These are phyloP conservation scores for Conistra vaccinii DNA, from an alignment of 2,888 invertebrate genomes.

Conservation along the genomic window DNA sequence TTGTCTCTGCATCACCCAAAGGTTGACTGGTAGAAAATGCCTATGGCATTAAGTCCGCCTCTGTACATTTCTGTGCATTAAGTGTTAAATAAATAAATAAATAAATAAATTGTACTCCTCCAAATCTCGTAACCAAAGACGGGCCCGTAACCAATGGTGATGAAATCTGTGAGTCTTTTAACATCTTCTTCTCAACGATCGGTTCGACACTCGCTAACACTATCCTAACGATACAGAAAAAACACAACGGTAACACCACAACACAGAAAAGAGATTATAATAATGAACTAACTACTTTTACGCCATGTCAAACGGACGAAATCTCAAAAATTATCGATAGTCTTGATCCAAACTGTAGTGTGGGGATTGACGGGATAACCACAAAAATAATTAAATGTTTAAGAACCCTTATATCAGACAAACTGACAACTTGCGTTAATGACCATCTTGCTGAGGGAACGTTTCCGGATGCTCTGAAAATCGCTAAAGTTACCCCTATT, in stretches of 20 bases:
- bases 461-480: slow-evolving; percentile 15
- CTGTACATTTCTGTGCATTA: no score
- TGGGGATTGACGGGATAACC: neutral
- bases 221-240: neutral
- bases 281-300: neutral
- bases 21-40: no score
- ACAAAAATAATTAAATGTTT: slow-evolving; percentile 23
- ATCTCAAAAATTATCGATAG: slow-evolving; percentile 7
- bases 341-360: slow-evolving; percentile 15
- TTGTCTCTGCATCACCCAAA: no score
- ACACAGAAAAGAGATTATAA: neutral
- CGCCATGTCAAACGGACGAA: slow-evolving; percentile 1
- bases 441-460: neutral
- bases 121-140: no score
- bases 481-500: slow-evolving; percentile 2
- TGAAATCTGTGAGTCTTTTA: no score
- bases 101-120: no score
- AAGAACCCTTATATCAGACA: neutral
- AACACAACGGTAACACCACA: neutral
- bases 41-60: no score
- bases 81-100: no score
- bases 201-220: neutral
- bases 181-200: neutral
- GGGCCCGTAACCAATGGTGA: no score
- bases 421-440: neutral